These are phyloP conservation scores for Hesperophylax magnus DNA, from an alignment of 1,140 invertebrate species.

Conservation along the genomic window DNA sequence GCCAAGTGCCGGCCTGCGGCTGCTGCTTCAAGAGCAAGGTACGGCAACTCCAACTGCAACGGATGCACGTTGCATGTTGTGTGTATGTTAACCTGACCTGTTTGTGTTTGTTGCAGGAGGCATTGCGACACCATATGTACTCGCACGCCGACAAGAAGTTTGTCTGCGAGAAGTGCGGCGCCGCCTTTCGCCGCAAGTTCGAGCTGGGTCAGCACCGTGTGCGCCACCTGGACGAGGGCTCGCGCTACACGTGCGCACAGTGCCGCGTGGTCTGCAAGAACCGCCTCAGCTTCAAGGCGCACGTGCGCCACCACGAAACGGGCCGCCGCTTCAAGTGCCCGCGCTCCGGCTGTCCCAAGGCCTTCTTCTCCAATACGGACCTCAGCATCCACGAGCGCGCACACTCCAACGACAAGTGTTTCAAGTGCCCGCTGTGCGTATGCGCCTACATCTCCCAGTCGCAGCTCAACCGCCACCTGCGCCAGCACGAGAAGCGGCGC, in stretches of 20 bases:
- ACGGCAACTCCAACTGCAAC: too few species aligned
- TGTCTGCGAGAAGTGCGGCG: constrained; percentile 70
- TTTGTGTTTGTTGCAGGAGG: constrained; percentile 33
- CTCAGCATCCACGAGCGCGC: constrained; percentile 50
- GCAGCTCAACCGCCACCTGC: constrained; percentile 54
- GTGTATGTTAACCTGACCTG: background rate
- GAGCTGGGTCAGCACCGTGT: constrained; percentile 61
- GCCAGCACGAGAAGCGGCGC: constrained; percentile 53
- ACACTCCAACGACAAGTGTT: constrained; percentile 54
- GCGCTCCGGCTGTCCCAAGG: constrained; percentile 51
- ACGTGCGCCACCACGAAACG: constrained; percentile 50
- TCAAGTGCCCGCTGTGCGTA: constrained; percentile 51
- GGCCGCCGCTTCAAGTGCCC: constrained; percentile 54
- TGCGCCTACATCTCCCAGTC: constrained; percentile 54
- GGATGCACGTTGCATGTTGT: background rate
- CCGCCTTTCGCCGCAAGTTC: constrained; percentile 68
- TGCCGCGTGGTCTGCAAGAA: constrained; percentile 55
- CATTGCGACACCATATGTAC: constrained; percentile 60
- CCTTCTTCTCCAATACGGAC: constrained; percentile 54
- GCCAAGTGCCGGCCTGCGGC: constrained; percentile 50
- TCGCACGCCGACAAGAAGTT: constrained; percentile 68
- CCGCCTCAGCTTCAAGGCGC: constrained; percentile 52
- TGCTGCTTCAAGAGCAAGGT: constrained; percentile 53
- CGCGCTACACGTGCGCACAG: constrained; percentile 43
- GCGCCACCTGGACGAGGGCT: constrained; percentile 53